Percentiles rank a stretch among this genome's conserved stretches.
phyloP scores from a whole-genome alignment of 2,797 vertebrate genomes.

The Mycteria americana region DNA sequence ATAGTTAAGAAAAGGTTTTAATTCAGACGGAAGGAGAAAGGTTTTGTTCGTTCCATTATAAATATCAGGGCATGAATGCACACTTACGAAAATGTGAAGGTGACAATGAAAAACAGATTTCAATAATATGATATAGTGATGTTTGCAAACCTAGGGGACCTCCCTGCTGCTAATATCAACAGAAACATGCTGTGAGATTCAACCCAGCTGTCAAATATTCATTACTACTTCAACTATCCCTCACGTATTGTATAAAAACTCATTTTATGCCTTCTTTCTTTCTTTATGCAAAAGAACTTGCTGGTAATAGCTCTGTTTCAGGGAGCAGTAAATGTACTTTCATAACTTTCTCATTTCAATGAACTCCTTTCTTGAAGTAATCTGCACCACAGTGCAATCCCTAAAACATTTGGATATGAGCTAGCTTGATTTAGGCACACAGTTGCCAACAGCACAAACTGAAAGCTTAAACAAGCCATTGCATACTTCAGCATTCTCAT shows the following conservation, averaged over 20 bases:
- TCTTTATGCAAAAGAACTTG: neutral
- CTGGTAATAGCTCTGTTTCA: neutral
- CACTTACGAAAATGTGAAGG: neutral
- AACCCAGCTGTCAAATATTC: slow-evolving; percentile 33
- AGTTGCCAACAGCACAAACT: neutral
- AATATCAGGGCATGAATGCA: neutral
- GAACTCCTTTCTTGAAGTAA: neutral
- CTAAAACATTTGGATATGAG: neutral
- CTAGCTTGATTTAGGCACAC: neutral
- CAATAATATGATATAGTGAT: neutral
- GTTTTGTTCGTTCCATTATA: neutral
- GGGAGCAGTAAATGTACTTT: neutral
- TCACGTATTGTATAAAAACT: neutral
- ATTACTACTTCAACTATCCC: neutral
- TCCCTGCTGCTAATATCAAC: slow-evolving; percentile 19
- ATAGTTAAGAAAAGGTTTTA: neutral
- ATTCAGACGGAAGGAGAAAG: neutral
- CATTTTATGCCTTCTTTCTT: neutral
- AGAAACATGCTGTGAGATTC: slow-evolving; percentile 14
- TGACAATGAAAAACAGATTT: slow-evolving; percentile 52
- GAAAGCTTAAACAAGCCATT: neutral
- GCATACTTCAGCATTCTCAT: neutral
- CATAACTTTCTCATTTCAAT: neutral
- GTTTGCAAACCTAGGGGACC: slow-evolving; percentile 21
- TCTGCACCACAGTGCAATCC: neutral